phyloP scores from a whole-genome alignment of 2,888 invertebrate species.

The Amiota mariae region DNA sequence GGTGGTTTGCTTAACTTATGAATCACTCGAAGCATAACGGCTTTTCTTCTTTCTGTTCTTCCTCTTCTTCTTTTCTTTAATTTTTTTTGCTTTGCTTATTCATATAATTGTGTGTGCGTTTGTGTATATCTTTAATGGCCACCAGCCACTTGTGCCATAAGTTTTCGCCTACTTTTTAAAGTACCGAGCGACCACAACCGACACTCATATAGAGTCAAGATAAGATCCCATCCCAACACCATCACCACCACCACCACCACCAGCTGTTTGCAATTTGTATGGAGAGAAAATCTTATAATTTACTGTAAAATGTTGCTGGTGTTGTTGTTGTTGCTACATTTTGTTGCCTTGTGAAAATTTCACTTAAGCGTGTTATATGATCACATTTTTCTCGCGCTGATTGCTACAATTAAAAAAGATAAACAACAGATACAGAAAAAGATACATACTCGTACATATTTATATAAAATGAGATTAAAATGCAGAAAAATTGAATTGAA shows the following conservation, averaged over 20 bases:
- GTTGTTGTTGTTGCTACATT: neutral
- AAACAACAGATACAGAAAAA: neutral
- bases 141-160: neutral
- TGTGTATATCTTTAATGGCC: too few relatives aligned
- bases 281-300: neutral
- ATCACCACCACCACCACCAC: neutral
- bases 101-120: neutral
- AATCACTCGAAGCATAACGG: slow-evolving; percentile 16
- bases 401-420: slow-evolving; percentile 11
- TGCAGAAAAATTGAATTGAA: too few relatives aligned
- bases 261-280: neutral
- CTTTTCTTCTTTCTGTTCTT: neutral
- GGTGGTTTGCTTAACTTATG: neutral
- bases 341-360: neutral
- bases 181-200: neutral
- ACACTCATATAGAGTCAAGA: neutral
- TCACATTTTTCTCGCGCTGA: slow-evolving; percentile 1
- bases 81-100: neutral
- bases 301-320: neutral
- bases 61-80: neutral
- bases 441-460: neutral
- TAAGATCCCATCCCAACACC: neutral
- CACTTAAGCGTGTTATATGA: slow-evolving; percentile 15
- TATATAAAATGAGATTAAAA: neutral
- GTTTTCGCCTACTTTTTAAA: neutral